Conservation (phyloP, 1,140 invertebrate genomes). For the Drosophila albomicans region DNA sequence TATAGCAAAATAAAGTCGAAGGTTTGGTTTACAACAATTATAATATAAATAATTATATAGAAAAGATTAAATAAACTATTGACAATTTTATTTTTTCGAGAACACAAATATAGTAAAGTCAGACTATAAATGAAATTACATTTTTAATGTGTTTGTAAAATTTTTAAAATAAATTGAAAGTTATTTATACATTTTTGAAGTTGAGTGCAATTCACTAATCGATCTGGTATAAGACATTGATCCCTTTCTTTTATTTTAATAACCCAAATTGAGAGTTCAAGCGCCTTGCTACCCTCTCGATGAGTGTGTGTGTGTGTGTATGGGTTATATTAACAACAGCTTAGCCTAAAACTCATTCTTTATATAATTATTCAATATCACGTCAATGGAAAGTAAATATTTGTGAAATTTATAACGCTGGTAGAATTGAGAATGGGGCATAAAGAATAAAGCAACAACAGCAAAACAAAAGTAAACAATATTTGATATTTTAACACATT, state of each 20-base stretch:
- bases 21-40: too few species aligned
- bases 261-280: background rate
- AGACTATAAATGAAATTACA: too few species aligned
- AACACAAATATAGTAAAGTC: too few species aligned
- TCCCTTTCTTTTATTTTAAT: background rate
- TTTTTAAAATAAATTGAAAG: too few species aligned
- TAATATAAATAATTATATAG: too few species aligned
- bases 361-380: conserved; percentile 81
- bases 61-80: too few species aligned
- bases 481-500: conserved; percentile 83
- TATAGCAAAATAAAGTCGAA: too few species aligned
- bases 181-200: too few species aligned
- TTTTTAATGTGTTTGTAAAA: too few species aligned
- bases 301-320: background rate
- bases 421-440: conserved; percentile 45
- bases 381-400: conserved; percentile 78
- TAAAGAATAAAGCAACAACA: conserved; percentile 46
- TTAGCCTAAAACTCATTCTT: conserved; percentile 57
- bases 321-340: conserved; percentile 10
- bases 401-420: conserved; percentile 67
- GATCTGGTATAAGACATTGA: background rate
- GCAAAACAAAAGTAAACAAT: conserved; percentile 78
- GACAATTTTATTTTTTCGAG: too few species aligned
- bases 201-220: too few species aligned
- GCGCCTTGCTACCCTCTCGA: background rate